Conservation (phyloP, 2,888 invertebrate species). For the Drosophila lutescens region DNA sequence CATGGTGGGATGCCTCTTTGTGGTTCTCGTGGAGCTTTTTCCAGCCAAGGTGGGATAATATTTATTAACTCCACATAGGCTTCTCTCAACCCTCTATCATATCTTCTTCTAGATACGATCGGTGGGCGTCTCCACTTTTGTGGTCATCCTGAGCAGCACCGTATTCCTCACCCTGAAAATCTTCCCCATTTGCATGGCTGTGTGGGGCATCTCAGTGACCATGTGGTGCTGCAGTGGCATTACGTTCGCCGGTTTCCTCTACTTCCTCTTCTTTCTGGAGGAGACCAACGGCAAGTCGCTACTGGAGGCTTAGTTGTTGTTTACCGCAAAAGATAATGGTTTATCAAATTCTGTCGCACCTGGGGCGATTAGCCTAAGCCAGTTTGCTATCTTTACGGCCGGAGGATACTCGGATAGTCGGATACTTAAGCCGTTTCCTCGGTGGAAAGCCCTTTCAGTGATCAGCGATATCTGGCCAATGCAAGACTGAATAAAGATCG, state of each 20-base stretch:
- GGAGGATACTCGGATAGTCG: constrained; percentile 6
- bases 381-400: constrained; percentile 26
- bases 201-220: constrained; percentile 62
- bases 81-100: background rate
- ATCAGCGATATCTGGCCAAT: constrained; percentile 12
- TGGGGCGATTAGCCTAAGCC: constrained; percentile 25
- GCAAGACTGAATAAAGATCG: constrained; percentile 34
- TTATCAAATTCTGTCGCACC: constrained; percentile 17
- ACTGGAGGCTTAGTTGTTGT: constrained; percentile 45
- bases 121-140: constrained; percentile 54
- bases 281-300: constrained; percentile 80
- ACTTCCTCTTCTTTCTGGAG: constrained; percentile 62
- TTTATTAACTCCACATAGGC: too few relatives aligned
- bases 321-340: constrained; percentile 21
- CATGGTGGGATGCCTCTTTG: constrained; percentile 70
- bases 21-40: constrained; percentile 76
- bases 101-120: constrained; percentile 71
- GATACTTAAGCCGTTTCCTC: constrained; percentile 23
- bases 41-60: constrained; percentile 70
- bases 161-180: constrained; percentile 67
- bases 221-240: constrained; percentile 71
- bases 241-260: constrained; percentile 62
- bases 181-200: constrained; percentile 69
- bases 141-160: constrained; percentile 61
- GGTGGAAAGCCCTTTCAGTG: constrained; percentile 18